A percentile compares a stretch with the other conserved stretches of the same genome.
Evolutionary conservation across 2,113 vertebrate genomes (phyloP).

Genomic region (Illadopsis cleaveri): DNA sequence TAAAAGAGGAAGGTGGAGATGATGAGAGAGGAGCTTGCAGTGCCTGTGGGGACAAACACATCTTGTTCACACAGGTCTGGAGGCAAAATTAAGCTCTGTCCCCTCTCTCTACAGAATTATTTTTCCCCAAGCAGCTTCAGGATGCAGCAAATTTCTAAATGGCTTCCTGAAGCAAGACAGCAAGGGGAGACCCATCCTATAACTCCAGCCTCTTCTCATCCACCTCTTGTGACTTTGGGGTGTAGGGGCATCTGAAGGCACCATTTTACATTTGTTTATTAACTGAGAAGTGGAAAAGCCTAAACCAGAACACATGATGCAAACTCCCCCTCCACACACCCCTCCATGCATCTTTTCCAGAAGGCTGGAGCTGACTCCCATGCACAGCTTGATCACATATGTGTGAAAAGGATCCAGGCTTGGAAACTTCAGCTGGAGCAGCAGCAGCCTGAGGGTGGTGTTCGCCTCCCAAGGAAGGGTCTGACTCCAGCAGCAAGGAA

Average conservation of each 20-base stretch:
- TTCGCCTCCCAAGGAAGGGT: neutral
- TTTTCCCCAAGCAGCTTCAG: neutral
- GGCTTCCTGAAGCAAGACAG: neutral
- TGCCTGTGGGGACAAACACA: rapidly evolving
- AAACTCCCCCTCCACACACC: neutral
- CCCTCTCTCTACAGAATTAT: neutral
- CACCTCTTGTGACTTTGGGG: neutral
- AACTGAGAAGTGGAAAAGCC: neutral
- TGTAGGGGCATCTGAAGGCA: neutral
- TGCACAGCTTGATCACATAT: constrained; percentile 44
- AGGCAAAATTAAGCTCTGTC: neutral
- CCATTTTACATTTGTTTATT: neutral
- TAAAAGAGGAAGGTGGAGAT: neutral
- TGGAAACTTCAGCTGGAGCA: neutral
- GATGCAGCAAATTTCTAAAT: neutral
- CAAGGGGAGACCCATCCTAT: neutral
- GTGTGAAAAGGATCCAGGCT: neutral
- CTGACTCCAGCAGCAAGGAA: neutral
- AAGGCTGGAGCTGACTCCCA: neutral
- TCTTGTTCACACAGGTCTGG: neutral
- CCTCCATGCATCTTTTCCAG: neutral
- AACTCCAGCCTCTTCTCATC: neutral
- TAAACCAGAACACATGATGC: neutral
- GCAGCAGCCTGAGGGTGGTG: neutral
- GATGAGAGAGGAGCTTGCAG: neutral